These are phyloP conservation scores for Rattus norvegicus DNA, from an alignment of 2,113 vertebrate genomes.

Conservation along the genomic window GRCr8 NC_086023.1:88549001-88549500, in stretches of 20 bases:
- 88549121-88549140: neutral
- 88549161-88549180: neutral
- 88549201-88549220: neutral
- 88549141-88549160: neutral
- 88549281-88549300: neutral
- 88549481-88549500: neutral
- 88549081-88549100: neutral
- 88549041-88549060: neutral
- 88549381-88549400: neutral
- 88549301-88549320: neutral
- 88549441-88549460: neutral
- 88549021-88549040: neutral
- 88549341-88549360: neutral
- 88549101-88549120: neutral
- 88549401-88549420: neutral
- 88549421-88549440: neutral
- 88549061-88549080: no score
- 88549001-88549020: neutral
- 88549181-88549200: neutral
- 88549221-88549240: neutral
- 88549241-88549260: neutral
- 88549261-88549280: neutral
- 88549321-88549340: neutral
- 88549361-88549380: neutral
- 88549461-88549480: fast-evolving